Base-by-base conservation (phyloP, 2,113 vertebrate genomes). In the Dromaius novaehollandiae region DNA sequence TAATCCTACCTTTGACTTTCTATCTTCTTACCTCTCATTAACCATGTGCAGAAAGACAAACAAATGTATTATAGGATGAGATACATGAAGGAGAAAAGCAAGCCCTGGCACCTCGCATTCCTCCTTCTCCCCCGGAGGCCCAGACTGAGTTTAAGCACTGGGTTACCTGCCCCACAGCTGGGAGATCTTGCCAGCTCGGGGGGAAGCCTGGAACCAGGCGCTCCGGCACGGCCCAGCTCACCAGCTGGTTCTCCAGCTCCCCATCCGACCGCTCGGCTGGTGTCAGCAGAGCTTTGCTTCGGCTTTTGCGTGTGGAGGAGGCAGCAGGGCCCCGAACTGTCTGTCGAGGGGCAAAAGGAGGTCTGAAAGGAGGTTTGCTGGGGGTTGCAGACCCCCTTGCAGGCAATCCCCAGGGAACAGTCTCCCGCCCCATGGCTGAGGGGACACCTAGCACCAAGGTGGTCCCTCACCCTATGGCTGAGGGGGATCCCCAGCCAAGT, bases 41-140 rank as follows among this genome's bases (percentile, higher is more conserved):
- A 46, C 13, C 66, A 48, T 17, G 18, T 7, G 32, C 34, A 13
- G 34, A 61, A 34, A 6, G 15, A 34, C 34, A 79, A 9, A 51
- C 34, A 1, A 1, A 6, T 7, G 6, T 30, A n/a, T 51, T n/a
- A 10, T 1, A 30, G 34, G 5, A 7, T 28, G 34, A 77, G 20
- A 11, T 0, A 0, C 28, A 38, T 5, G 13, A 32, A 60, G 56
- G 69, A 71, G 12, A 38, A 8, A 36, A 63, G n/a, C 38, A 36
- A 13, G 36, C n/a, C n/a, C 36, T 63, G 34, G 19, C 61, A 19
- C 19, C 46, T 48, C 18, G 46, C 46, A 19, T 48, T 4, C 46
- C 46, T 48, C 46, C 46, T 48, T 19, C 46, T 9, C 7, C 46
- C 46, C 46, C 46, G 19, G 46, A 48, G 46, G 18, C 46, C 18